Percentiles rank a stretch among this genome's conserved stretches.
Evolutionary conservation across 2,113 vertebrate genomes (phyloP).

Genomic region (Carettochelys insculpta): DNA sequence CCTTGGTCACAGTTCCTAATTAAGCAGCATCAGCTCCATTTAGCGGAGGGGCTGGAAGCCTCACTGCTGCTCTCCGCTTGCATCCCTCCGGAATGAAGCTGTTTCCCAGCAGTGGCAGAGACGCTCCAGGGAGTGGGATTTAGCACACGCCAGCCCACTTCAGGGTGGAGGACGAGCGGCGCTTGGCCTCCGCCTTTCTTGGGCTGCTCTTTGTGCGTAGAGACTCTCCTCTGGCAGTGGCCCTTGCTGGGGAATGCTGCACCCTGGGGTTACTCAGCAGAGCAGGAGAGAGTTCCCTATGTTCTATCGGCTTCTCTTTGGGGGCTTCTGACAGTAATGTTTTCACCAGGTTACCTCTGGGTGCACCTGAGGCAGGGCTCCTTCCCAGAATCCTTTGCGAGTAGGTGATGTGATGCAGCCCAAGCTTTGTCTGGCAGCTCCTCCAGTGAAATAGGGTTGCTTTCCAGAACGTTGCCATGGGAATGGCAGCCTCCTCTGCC

Average conservation of each 20-base stretch:
- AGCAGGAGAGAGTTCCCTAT: fast-evolving
- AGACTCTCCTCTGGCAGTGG: background rate
- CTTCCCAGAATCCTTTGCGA: background rate
- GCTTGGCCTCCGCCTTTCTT: fast-evolving
- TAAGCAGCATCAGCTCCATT: too few relatives aligned
- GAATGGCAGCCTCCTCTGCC: background rate
- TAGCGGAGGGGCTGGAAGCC: background rate
- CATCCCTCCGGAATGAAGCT: fast-evolving
- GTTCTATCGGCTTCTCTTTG: fast-evolving
- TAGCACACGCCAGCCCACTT: background rate
- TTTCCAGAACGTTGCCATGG: background rate
- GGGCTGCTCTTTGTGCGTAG: fast-evolving
- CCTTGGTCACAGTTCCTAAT: too few relatives aligned
- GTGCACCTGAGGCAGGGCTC: fast-evolving
- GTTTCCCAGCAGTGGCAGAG: fast-evolving
- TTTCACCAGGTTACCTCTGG: background rate
- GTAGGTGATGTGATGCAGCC: background rate
- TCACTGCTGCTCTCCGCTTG: background rate
- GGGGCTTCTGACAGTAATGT: fast-evolving
- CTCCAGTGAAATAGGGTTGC: background rate
- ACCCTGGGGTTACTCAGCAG: fast-evolving
- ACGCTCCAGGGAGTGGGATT: fast-evolving
- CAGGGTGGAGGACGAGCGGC: background rate
- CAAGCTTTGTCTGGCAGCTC: background rate
- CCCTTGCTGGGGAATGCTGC: fast-evolving